These are phyloP conservation scores for Plodia interpunctella DNA, from an alignment of 1,140 invertebrate species.

Conservation along the genomic window DNA sequence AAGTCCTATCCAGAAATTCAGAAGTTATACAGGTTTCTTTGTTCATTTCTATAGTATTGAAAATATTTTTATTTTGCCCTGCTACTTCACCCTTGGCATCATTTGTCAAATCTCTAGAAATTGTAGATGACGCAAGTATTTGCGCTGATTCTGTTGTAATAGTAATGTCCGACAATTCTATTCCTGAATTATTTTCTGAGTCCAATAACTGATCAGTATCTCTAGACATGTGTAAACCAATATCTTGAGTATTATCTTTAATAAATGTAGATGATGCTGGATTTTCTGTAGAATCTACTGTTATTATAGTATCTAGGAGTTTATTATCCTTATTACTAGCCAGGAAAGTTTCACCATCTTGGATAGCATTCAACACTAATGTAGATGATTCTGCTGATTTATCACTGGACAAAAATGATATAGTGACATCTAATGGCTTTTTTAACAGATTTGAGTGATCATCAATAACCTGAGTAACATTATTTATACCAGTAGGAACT, in stretches of 20 bases:
- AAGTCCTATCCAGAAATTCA: no score
- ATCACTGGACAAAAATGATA: background rate
- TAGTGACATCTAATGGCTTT: background rate
- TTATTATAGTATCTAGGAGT: background rate
- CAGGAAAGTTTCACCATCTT: background rate
- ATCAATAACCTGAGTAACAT: no score
- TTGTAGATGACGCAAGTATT: no score
- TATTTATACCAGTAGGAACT: no score
- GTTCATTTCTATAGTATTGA: no score
- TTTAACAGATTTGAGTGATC: no score
- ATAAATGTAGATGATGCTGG: background rate
- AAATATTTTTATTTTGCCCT: no score
- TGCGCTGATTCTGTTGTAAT: background rate
- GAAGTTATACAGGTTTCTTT: no score
- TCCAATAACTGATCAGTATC: background rate
- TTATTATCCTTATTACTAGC: background rate
- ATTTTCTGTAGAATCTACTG: background rate
- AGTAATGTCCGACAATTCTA: background rate
- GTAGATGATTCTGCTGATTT: background rate
- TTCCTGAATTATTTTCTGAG: background rate
- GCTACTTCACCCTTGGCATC: no score
- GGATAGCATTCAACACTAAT: background rate
- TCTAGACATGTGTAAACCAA: background rate
- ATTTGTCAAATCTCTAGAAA: no score
- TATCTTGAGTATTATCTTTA: background rate